A percentile compares a stretch with the other conserved stretches of the same genome.
These are phyloP conservation scores for Aphaenogaster ashmeadi DNA, from an alignment of 1,140 invertebrate genomes.

Conservation along the genomic window DNA sequence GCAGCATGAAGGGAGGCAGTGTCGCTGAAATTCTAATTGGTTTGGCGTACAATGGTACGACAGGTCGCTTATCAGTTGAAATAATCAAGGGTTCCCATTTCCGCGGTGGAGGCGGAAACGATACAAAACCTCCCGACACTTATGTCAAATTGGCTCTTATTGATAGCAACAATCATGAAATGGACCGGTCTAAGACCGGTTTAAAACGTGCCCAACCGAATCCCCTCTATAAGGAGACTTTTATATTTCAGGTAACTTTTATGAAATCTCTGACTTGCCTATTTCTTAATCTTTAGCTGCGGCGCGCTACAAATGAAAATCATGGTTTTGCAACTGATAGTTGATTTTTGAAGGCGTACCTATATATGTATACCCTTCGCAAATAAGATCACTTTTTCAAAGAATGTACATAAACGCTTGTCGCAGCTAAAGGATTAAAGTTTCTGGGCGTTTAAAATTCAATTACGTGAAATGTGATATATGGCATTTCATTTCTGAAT, in stretches of 20 bases:
- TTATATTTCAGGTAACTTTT: conserved; percentile 95
- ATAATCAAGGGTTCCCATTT: conserved; percentile 98
- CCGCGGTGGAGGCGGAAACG: conserved; percentile 88
- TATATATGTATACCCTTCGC: neutral
- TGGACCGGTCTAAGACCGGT: conserved; percentile 96
- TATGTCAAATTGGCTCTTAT: conserved; percentile 97
- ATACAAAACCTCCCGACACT: conserved; percentile 94
- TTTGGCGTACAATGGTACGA: conserved; percentile 96
- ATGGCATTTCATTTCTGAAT: neutral
- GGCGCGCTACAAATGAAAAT: neutral
- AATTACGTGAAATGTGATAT: conserved; percentile 4
- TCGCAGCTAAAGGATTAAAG: neutral
- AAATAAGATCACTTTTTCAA: neutral
- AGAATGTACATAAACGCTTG: neutral
- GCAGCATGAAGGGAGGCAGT: conserved; percentile 92
- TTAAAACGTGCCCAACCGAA: conserved; percentile 96
- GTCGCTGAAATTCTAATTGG: conserved; percentile 96
- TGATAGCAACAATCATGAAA: conserved; percentile 96
- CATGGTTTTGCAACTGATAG: neutral
- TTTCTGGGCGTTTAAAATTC: neutral
- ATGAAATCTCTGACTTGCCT: neutral
- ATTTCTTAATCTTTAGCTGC: neutral
- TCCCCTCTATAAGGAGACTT: conserved; percentile 98
- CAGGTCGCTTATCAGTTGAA: conserved; percentile 96
- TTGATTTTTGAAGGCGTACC: neutral